Percentiles rank a stretch among this genome's conserved stretches.
These are phyloP conservation scores for Bolinopsis microptera DNA, from an alignment of 37 sponge, comb jelly and placozoan genomes.

Conservation along the genomic window DNA sequence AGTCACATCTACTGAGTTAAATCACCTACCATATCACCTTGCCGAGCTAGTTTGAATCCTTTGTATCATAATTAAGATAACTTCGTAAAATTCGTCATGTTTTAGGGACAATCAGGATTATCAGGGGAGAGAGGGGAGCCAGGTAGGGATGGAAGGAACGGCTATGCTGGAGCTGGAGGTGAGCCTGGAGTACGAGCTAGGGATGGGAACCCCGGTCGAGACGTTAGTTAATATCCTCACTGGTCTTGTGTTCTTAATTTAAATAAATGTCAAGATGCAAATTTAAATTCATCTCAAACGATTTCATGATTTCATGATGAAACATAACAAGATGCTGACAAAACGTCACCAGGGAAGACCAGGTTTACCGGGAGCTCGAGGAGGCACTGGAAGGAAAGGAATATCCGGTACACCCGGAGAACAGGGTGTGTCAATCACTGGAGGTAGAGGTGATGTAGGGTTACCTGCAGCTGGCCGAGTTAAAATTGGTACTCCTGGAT, in stretches of 20 bases:
- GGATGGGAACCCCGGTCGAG: background rate
- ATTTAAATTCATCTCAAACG: too few species aligned
- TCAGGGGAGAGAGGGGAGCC: constrained; percentile 18
- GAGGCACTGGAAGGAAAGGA: constrained; percentile 9
- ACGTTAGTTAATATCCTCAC: too few species aligned
- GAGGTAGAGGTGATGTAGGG: background rate
- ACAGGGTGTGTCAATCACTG: background rate
- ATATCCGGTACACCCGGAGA: background rate
- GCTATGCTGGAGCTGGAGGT: background rate
- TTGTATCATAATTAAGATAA: too few species aligned
- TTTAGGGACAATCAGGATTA: constrained; percentile 3
- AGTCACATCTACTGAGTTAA: too few species aligned
- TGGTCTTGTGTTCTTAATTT: too few species aligned
- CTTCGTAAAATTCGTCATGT: too few species aligned
- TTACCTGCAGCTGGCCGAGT: background rate
- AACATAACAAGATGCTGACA: too few species aligned
- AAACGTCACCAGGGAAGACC: background rate
- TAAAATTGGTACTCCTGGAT: background rate
- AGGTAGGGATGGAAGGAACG: background rate
- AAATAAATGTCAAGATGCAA: too few species aligned
- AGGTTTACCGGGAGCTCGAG: background rate
- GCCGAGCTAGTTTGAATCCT: too few species aligned
- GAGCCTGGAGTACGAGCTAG: background rate
- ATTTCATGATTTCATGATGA: too few species aligned
- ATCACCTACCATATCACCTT: too few species aligned